Conservation (phyloP, 2,797 vertebrate genomes). For the Paguma larvata region DNA sequence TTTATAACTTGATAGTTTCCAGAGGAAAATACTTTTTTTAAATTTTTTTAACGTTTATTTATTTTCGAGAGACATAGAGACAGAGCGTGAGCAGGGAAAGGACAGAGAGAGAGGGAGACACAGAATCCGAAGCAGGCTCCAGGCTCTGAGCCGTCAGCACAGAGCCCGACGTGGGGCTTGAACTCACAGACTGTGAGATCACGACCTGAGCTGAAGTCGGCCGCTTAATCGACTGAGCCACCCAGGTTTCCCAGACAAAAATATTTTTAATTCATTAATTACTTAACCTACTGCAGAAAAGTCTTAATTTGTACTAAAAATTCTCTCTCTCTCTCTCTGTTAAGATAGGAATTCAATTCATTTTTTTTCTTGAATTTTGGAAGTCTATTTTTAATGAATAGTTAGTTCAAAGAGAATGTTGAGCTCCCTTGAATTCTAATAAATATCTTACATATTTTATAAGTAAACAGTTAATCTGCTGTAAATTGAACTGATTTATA, state of each 20-base stretch:
- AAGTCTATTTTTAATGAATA: not conserved
- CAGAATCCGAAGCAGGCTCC: no score
- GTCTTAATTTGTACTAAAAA: not conserved
- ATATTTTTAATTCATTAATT: slow-evolving; percentile 8
- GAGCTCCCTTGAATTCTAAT: not conserved
- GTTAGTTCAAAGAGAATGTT: not conserved
- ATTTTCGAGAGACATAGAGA: no score
- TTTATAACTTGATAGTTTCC: not conserved
- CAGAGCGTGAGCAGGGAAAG: no score
- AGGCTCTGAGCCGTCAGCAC: no score
- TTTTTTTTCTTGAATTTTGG: not conserved
- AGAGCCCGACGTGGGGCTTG: no score
- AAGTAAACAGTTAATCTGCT: not conserved
- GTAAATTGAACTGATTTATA: not conserved
- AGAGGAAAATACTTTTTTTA: not conserved
- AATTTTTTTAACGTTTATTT: no score
- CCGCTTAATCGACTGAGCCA: no score
- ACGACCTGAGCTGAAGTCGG: no score
- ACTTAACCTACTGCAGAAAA: not conserved
- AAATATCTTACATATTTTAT: not conserved
- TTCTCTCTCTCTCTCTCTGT: not conserved
- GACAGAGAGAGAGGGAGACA: no score
- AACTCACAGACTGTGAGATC: no score
- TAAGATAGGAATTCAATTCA: not conserved
- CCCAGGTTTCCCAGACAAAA: not conserved